Evolutionary conservation across 2,888 invertebrate species (phyloP), one percentile per base, ranked within the genome.

Genomic region (Patella caerulea): DNA sequence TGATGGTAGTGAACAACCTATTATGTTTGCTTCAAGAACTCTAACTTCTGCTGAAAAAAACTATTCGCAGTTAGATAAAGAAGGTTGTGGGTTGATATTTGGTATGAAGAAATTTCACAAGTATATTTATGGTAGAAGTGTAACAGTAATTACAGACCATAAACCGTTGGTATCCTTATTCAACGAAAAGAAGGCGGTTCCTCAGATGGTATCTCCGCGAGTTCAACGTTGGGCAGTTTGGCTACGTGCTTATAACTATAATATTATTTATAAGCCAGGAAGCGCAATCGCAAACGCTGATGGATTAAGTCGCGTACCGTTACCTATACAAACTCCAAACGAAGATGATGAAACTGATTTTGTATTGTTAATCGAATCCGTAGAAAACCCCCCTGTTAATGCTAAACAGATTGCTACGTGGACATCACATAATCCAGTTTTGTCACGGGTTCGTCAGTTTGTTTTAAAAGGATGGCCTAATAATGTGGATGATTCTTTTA

Each of bases 331-430:
- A 15, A 65, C 65, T 19, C 15, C 65, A 65, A 19, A 65, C n/a
- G n/a, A 12, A 5, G 56, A 24, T 3, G 15, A 71, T n/a, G 78
- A 82, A 72, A n/a, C 72, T 19, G 76, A 73, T 53, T 78, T 77
- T 17, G 17, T 75, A n/a, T 78, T 74, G n/a, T 53, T 72, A 2
- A 71, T 74, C 9, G 75, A 72, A 86, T 59, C 81, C 87, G 59
- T 83, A 89, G 80, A 89, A 86, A 82, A 79, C 86, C 65, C 90
- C 2, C 82, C 83, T 29, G 76, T 79, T 14, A 79, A 72, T 4
- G 29, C 74, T 45, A 9, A 55, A 1, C 71, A 79, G 19, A 78
- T 83, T 3, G 59, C 69, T 0, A 74, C 29, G 19, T 78, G 71
- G 19, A 83, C 80, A 17, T 29, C 54, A n/a, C 72, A 53, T 29